phyloP scores from a whole-genome alignment of 1,140 invertebrate species.

The Lordiphosa collinella region DNA sequence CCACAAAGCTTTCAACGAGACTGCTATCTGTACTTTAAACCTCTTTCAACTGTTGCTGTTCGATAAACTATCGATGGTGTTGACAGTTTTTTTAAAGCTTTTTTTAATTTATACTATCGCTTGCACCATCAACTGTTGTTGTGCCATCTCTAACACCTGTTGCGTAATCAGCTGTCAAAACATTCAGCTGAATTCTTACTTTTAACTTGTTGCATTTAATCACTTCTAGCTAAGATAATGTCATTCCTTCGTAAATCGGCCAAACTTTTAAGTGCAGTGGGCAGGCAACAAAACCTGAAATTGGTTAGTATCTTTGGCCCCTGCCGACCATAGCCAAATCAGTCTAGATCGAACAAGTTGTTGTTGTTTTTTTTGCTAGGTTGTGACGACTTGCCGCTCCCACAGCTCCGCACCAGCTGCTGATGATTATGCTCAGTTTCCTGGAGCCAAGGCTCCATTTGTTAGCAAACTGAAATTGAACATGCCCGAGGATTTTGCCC shows the following conservation, averaged over 20 bases:
- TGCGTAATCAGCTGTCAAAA: slow-evolving; percentile 39
- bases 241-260: slow-evolving; percentile 49
- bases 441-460: slow-evolving; percentile 81
- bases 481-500: slow-evolving; percentile 81
- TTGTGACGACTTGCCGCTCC: slow-evolving; percentile 13
- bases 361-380: slow-evolving; percentile 14
- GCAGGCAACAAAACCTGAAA: slow-evolving; percentile 21
- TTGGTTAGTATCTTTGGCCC: slow-evolving; percentile 27
- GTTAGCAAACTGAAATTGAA: slow-evolving; percentile 82
- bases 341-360: not conserved
- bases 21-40: no score
- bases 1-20: no score
- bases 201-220: slow-evolving; percentile 31
- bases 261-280: slow-evolving; percentile 21
- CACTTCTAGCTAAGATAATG: slow-evolving; percentile 27
- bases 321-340: not conserved
- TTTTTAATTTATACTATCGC: no score
- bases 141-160: not conserved
- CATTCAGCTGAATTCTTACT: slow-evolving; percentile 22
- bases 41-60: no score
- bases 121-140: no score
- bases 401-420: slow-evolving; percentile 10
- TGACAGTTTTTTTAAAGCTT: no score
- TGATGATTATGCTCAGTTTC: slow-evolving; percentile 51
- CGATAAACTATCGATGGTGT: no score